Evolutionary conservation across 1,140 invertebrate species (phyloP).

Genomic region (Pseudomyrmex sp.): DNA sequence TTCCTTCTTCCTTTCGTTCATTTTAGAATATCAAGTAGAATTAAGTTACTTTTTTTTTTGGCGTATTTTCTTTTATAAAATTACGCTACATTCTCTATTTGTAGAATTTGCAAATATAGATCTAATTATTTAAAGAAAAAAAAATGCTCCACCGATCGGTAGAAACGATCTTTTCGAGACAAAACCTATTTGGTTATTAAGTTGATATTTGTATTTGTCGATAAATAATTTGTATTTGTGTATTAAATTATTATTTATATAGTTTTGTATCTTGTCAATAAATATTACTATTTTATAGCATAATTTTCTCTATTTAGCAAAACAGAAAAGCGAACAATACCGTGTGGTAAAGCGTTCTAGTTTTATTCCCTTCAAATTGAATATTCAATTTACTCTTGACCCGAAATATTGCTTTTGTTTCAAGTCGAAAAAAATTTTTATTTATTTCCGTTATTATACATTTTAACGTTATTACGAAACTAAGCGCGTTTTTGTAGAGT

Average conservation of each 20-base stretch:
- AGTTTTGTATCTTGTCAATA: constrained; percentile 81
- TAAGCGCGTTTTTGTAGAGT: constrained; percentile 6
- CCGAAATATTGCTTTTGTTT: constrained; percentile 32
- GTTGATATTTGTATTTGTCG: constrained; percentile 45
- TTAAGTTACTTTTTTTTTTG: constrained; percentile 39
- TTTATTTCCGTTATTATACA: constrained; percentile 43
- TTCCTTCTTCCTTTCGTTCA: not conserved
- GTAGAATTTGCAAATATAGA: constrained; percentile 53
- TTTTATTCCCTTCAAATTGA: constrained; percentile 48
- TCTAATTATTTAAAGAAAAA: constrained; percentile 44
- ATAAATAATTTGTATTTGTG: constrained; percentile 77
- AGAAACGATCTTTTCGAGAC: constrained; percentile 39
- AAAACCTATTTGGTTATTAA: constrained; percentile 76
- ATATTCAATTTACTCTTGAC: constrained; percentile 60
- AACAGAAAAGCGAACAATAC: constrained; percentile 76
- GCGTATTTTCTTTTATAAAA: constrained; percentile 54
- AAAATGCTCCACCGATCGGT: constrained; percentile 16
- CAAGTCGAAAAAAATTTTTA: constrained; percentile 41
- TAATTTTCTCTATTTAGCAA: constrained; percentile 75
- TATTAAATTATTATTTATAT: constrained; percentile 82
- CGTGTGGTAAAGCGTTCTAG: constrained; percentile 70
- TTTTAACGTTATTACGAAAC: constrained; percentile 42
- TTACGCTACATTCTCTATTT: constrained; percentile 55
- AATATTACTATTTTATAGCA: constrained; percentile 84
- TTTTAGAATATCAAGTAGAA: constrained; percentile 30